Evolutionary conservation across 1,140 invertebrate genomes (phyloP).

Genomic region (silkworm (Bombyx mori)): DNA sequence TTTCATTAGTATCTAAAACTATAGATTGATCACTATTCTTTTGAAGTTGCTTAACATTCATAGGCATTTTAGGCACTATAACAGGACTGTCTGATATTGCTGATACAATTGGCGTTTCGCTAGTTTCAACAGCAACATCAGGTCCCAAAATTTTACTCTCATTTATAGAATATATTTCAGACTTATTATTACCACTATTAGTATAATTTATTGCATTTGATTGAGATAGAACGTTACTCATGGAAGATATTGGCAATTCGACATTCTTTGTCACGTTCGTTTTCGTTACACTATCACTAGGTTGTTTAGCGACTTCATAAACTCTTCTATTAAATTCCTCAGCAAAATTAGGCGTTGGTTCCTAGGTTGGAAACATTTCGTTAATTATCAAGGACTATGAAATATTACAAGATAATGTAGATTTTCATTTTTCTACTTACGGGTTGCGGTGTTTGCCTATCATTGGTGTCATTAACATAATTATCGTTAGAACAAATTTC

Average conservation of each 20-base stretch:
- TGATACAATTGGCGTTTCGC: slow-evolving; percentile 54
- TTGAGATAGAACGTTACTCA: slow-evolving; percentile 33
- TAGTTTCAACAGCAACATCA: slow-evolving; percentile 38
- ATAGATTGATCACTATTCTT: slow-evolving; percentile 45
- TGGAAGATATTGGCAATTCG: slow-evolving; percentile 29
- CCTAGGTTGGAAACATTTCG: slow-evolving; percentile 9
- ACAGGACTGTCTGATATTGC: slow-evolving; percentile 62
- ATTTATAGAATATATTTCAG: slow-evolving; percentile 56
- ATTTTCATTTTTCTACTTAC: slow-evolving; percentile 26
- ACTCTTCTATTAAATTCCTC: slow-evolving; percentile 56
- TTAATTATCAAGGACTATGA: background rate
- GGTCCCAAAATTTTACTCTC: slow-evolving; percentile 49
- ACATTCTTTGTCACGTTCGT: slow-evolving; percentile 36
- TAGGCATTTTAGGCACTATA: slow-evolving; percentile 63
- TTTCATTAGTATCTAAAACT: slow-evolving; percentile 48
- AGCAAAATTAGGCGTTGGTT: slow-evolving; percentile 40
- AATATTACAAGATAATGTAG: background rate
- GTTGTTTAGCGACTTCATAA: slow-evolving; percentile 50
- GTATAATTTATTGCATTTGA: slow-evolving; percentile 52
- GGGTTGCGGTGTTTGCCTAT: slow-evolving; percentile 50
- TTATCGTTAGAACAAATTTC: slow-evolving; percentile 43
- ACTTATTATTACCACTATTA: slow-evolving; percentile 42
- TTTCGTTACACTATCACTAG: slow-evolving; percentile 42
- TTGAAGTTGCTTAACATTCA: slow-evolving; percentile 45
- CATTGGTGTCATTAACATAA: slow-evolving; percentile 41